Base-by-base conservation (phyloP, 2,888 invertebrate genomes). In the Lampropteryx suffumata region DNA sequence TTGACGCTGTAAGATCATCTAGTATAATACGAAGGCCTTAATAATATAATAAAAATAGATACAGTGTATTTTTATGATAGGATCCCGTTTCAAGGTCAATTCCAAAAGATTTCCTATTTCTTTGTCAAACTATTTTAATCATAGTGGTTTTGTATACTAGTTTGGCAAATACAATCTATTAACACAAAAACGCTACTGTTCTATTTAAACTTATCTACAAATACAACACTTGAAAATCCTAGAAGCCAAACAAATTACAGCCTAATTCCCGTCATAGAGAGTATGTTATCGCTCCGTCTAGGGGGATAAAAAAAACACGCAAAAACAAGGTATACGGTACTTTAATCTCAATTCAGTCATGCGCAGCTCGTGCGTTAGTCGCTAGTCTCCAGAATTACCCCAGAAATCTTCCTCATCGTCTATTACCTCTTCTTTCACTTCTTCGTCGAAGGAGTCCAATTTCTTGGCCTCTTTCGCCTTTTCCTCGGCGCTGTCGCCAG, bases 291-390 rank as follows among this genome's bases (percentile, higher is more conserved):
- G 61, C 62, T 67, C 67, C 60, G 64, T 61, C 72, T 74, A 71
- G 57, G 63, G 67, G 69, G 65, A 56, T 69, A 74, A 77, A 77
- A 70, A 82, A 84, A 84, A 80, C 57, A 59, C 52, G 49, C 79
- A 76, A 76, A 78, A 82, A 76, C 73, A 61, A 76, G 78, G 78
- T 69, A 68, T 69, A n/a, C n/a, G 72, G 73, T 71, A 71, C 55
- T 86, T 87, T 84, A 85, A 85, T 84, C 71, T 71, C 34, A 61
- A 47, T 56, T 84, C 86, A 87, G 84, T 89, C 89, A 90, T 90
- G 89, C 90, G 82, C 67, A 70, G 79, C 58, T 69, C 82, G 84
- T 82, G 80, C 82, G 76, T 68, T 75, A 75, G 67, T 65, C 62
- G 67, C 82, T 88, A 89, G 66, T 90, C 87, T 64, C 70, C 83